Percentiles rank a stretch among this genome's conserved stretches.
Evolutionary conservation across 2,113 vertebrate genomes (phyloP).

Genomic region (Agelaius tricolor): DNA sequence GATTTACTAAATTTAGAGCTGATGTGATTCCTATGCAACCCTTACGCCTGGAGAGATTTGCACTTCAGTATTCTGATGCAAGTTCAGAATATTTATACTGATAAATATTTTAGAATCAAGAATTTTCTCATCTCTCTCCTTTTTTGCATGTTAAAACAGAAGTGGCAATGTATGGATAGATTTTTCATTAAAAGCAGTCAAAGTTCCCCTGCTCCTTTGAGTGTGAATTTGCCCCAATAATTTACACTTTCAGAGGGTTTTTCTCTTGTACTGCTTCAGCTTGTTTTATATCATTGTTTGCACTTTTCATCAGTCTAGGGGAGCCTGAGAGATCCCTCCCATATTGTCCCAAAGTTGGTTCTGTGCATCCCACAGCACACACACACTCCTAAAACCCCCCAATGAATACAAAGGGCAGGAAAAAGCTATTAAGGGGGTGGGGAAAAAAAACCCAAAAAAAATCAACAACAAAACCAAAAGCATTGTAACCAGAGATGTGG

Average conservation of each 20-base stretch:
- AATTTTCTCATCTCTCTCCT: neutral
- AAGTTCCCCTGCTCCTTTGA: neutral
- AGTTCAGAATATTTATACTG: constrained; percentile 6
- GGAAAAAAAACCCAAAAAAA: too few relatives aligned
- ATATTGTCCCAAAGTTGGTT: neutral
- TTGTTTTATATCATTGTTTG: neutral
- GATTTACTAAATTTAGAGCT: constrained; percentile 44
- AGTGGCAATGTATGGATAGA: neutral
- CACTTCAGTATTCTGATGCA: neutral
- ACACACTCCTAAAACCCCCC: neutral
- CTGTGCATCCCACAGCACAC: neutral
- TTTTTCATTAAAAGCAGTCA: neutral
- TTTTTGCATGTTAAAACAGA: neutral
- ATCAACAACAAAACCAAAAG: neutral
- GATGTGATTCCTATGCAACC: constrained; percentile 13
- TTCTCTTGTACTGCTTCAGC: neutral
- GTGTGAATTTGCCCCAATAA: neutral
- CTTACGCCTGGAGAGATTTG: neutral
- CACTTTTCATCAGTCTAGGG: neutral
- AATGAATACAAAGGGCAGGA: neutral
- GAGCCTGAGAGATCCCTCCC: neutral
- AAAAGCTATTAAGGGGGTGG: neutral
- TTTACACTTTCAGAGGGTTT: neutral
- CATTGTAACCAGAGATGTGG: neutral
- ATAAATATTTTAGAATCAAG: constrained; percentile 8